Evolutionary conservation across 37 sponge, comb jelly and placozoan species (phyloP).

Genomic region (Theonella swinhoei): DNA sequence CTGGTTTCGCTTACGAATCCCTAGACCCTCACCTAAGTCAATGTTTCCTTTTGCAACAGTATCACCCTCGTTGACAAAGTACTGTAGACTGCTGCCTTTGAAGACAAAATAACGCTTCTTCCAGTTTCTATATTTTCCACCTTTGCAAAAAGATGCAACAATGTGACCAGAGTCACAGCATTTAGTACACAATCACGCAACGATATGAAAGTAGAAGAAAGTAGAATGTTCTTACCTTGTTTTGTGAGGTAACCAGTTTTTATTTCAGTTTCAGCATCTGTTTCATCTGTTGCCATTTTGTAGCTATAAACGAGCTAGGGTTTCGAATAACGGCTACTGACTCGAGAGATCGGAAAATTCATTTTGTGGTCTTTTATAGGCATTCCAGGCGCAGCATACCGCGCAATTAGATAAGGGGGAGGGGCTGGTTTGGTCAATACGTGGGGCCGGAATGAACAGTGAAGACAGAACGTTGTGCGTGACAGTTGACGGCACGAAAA

Average conservation of each 20-base stretch:
- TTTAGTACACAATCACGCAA: too few relatives aligned
- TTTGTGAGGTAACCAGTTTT: slow-evolving; percentile 8
- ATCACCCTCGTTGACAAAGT: background rate
- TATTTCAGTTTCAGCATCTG: background rate
- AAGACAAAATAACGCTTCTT: slow-evolving; percentile 28
- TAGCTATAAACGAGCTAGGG: background rate
- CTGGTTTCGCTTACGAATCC: background rate
- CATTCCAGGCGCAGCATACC: too few relatives aligned
- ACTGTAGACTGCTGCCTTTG: slow-evolving; percentile 10
- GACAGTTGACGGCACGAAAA: background rate
- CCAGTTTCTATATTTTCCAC: slow-evolving; percentile 8
- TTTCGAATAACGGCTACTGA: too few relatives aligned
- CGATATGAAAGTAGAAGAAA: background rate
- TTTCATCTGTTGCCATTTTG: background rate
- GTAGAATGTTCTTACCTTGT: background rate
- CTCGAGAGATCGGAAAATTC: too few relatives aligned
- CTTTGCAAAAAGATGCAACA: background rate
- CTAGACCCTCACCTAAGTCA: slow-evolving; percentile 11
- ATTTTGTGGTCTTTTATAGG: too few relatives aligned
- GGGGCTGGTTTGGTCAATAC: too few relatives aligned
- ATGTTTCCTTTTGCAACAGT: background rate
- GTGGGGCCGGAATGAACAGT: background rate
- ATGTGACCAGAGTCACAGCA: too few relatives aligned
- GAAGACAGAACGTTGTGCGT: background rate
- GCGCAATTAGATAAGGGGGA: too few relatives aligned